These are phyloP conservation scores for Micrastur ruficollis DNA, from an alignment of 2,797 vertebrate species.

Conservation along the genomic window DNA sequence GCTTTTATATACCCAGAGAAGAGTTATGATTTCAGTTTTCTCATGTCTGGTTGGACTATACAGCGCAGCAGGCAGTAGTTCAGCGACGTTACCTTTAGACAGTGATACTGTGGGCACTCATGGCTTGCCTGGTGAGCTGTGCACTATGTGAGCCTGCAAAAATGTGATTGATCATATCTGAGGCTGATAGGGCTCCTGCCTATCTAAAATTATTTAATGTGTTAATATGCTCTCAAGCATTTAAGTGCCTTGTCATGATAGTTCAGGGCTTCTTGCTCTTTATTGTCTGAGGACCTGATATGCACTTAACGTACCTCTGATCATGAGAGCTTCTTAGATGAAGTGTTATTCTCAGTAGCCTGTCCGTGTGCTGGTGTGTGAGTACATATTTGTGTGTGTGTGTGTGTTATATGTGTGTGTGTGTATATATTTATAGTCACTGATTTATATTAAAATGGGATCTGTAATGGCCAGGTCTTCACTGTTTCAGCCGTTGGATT, in stretches of 20 bases:
- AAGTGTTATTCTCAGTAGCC: background rate
- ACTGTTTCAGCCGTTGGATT: background rate
- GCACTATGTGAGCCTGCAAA: background rate
- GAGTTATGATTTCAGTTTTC: background rate
- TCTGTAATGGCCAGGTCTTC: background rate
- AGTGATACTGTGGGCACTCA: background rate
- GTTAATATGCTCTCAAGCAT: background rate
- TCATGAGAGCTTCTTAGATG: background rate
- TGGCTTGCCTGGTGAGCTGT: background rate
- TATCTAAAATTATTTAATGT: background rate
- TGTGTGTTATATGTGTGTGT: fast-evolving
- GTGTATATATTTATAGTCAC: background rate
- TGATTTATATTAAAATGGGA: background rate
- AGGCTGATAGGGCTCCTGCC: background rate
- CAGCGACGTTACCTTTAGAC: background rate
- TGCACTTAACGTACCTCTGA: background rate
- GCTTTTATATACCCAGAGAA: background rate
- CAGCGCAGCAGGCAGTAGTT: background rate
- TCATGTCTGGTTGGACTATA: background rate
- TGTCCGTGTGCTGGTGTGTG: fast-evolving
- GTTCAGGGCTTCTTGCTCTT: background rate
- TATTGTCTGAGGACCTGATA: background rate
- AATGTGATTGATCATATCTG: background rate
- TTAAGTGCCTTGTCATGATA: background rate
- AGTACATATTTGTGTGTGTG: background rate